These are phyloP conservation scores for Hydriomena furcata DNA, from an alignment of 2,888 invertebrate species.

Conservation along the genomic window DNA sequence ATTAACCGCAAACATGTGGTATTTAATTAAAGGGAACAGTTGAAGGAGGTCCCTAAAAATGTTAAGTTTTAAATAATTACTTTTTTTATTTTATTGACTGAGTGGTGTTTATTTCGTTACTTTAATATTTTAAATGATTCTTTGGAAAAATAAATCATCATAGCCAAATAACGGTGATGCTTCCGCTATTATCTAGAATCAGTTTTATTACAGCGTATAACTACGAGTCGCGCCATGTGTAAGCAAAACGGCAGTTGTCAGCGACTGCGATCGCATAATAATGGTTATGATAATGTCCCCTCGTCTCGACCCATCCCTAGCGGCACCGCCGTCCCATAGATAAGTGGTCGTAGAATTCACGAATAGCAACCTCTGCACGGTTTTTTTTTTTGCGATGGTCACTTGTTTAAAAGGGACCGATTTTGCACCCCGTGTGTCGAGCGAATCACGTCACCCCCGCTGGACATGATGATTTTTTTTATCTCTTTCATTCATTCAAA, in stretches of 20 bases:
- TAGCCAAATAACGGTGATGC: constrained; percentile 10
- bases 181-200: constrained; percentile 36
- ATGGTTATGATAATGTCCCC: constrained; percentile 60
- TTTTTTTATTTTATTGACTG: constrained; percentile 3
- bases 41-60: constrained; percentile 37
- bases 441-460: constrained; percentile 38
- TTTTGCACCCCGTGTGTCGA: constrained; percentile 13
- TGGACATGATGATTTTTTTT: constrained; percentile 48
- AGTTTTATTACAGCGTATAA: constrained; percentile 44
- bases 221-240: constrained; percentile 49
- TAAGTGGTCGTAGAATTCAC: constrained; percentile 9
- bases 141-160: not conserved
- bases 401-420: constrained; percentile 19
- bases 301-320: constrained; percentile 35
- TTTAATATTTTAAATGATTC: not conserved
- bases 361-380: constrained; percentile 4
- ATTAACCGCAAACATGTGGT: constrained; percentile 52
- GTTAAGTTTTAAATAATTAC: constrained; percentile 5
- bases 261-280: constrained; percentile 51
- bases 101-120: not conserved
- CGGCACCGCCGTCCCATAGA: constrained; percentile 14
- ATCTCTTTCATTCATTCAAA: constrained; percentile 53
- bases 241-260: constrained; percentile 47
- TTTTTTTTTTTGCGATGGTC: constrained; percentile 7
- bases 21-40: constrained; percentile 53